Evolutionary conservation across 2,888 invertebrate genomes (phyloP).

Genomic region (Ephialtes manifestator): DNA sequence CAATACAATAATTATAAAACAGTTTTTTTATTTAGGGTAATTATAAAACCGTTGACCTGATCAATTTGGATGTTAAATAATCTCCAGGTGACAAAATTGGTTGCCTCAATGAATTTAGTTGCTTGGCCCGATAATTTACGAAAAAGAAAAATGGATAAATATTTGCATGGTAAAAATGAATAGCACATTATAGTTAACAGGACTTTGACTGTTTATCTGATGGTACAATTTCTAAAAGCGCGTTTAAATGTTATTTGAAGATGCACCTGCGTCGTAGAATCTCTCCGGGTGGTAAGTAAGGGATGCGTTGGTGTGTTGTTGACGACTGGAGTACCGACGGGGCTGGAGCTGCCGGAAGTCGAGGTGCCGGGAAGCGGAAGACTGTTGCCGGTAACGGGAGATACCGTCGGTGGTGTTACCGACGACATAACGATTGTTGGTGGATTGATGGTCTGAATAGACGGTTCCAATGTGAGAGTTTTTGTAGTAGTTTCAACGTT

Average conservation of each 20-base stretch:
- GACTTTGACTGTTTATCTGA: too few species aligned
- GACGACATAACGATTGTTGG: slow-evolving; percentile 94
- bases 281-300: slow-evolving; percentile 88
- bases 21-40: too few species aligned
- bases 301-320: slow-evolving; percentile 87
- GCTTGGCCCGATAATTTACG: too few species aligned
- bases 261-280: slow-evolving; percentile 94
- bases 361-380: slow-evolving; percentile 86
- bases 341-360: slow-evolving; percentile 86
- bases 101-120: too few species aligned
- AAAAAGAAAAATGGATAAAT: too few species aligned
- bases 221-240: too few species aligned
- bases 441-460: slow-evolving; percentile 85
- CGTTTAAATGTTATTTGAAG: background rate
- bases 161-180: too few species aligned
- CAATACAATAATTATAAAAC: too few species aligned
- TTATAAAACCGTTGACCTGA: too few species aligned
- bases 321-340: slow-evolving; percentile 84
- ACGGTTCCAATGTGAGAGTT: slow-evolving; percentile 78
- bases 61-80: too few species aligned
- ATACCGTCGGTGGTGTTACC: slow-evolving; percentile 94
- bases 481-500: slow-evolving; percentile 68
- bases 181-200: too few species aligned
- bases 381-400: slow-evolving; percentile 88
- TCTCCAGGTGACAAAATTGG: too few species aligned